phyloP scores from a whole-genome alignment of 2,888 invertebrate species.

The Melanophora roralis region DNA sequence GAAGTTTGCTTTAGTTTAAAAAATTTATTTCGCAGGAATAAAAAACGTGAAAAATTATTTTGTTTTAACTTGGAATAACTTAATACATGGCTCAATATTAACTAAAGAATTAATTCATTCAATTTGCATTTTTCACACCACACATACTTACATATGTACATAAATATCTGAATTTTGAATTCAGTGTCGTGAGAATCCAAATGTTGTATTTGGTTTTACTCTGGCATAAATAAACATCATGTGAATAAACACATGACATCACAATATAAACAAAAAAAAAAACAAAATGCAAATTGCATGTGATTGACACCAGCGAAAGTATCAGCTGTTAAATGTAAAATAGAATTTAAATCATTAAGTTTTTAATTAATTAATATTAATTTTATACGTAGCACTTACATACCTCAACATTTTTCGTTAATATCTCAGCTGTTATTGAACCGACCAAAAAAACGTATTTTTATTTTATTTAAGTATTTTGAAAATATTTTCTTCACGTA shows the following conservation, averaged over 20 bases:
- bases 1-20: background rate
- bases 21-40: conserved; percentile 15
- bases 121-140: conserved; percentile 53
- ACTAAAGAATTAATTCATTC: conserved; percentile 13
- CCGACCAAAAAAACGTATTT: no score
- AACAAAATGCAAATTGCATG: conserved; percentile 41
- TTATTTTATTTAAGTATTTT: no score
- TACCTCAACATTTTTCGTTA: no score
- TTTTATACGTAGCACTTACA: no score
- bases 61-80: background rate
- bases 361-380: no score
- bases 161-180: conserved; percentile 62
- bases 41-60: conserved; percentile 38
- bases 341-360: no score
- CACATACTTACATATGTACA: background rate
- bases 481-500: no score
- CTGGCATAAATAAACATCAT: conserved; percentile 72
- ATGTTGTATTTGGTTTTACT: background rate
- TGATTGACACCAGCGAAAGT: conserved; percentile 52
- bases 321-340: conserved; percentile 25
- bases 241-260: conserved; percentile 71
- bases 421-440: no score
- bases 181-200: conserved; percentile 74
- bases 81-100: background rate
- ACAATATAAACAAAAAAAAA: conserved; percentile 4